Conservation (phyloP, 2,888 invertebrate genomes). For the Lamproptera curius region DNA sequence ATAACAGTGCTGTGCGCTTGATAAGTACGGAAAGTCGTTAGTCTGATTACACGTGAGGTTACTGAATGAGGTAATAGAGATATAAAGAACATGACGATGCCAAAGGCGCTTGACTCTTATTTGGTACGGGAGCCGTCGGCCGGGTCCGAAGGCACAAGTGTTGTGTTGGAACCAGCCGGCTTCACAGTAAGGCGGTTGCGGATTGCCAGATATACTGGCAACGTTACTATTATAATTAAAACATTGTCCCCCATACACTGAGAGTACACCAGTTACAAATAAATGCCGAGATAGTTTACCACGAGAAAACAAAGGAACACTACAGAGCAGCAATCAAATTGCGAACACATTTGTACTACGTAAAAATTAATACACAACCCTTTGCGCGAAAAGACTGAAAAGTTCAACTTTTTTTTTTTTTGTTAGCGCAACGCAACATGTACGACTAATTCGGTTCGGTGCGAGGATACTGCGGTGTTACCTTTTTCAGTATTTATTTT, state of each 20-base stretch:
- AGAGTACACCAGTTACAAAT: constrained; percentile 65
- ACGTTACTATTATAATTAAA: constrained; percentile 38
- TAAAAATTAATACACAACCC: constrained; percentile 78
- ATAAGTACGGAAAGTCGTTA: constrained; percentile 66
- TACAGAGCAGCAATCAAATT: constrained; percentile 77
- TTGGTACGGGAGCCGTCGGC: constrained; percentile 58
- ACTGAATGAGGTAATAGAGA: constrained; percentile 68
- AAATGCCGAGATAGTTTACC: constrained; percentile 68
- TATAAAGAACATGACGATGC: constrained; percentile 43
- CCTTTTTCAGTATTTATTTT: too few relatives aligned
- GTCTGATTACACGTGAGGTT: constrained; percentile 63
- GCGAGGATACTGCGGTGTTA: constrained; percentile 19
- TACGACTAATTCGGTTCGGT: constrained; percentile 24
- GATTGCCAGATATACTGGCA: constrained; percentile 51
- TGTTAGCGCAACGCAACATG: constrained; percentile 55
- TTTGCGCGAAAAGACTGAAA: constrained; percentile 77
- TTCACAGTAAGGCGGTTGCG: constrained; percentile 18
- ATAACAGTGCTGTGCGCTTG: constrained; percentile 70
- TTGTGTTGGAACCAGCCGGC: not conserved
- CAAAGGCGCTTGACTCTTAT: constrained; percentile 51
- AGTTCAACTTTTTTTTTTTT: constrained; percentile 66
- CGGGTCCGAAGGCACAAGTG: not conserved
- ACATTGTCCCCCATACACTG: constrained; percentile 27
- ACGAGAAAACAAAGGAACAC: constrained; percentile 74
- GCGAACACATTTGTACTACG: constrained; percentile 79